phyloP scores from a whole-genome alignment of 2,797 vertebrate genomes.

The Xyrichtys novacula region DNA sequence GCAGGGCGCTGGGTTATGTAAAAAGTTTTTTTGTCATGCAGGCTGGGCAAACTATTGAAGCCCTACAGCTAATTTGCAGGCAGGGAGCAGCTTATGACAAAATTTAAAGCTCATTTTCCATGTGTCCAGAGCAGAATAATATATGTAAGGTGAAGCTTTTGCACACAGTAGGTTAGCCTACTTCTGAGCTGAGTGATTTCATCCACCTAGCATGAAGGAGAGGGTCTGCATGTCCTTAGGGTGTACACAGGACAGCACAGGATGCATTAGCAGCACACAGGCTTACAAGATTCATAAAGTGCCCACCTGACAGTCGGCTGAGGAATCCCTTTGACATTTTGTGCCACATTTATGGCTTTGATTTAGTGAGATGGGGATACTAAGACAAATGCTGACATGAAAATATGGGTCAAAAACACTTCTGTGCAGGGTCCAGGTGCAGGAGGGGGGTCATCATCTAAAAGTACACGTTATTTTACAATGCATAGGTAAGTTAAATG shows the following conservation, averaged over 20 bases:
- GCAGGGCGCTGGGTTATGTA: slow-evolving; percentile 38
- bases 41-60: slow-evolving; percentile 1
- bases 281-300: slow-evolving; percentile 68
- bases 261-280: slow-evolving; percentile 70
- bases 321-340: slow-evolving; percentile 57
- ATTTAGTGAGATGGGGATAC: slow-evolving; percentile 28
- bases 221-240: slow-evolving; percentile 59
- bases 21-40: slow-evolving; percentile 41
- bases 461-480: background rate
- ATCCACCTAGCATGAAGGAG: slow-evolving; percentile 60
- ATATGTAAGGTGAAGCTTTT: slow-evolving; percentile 20
- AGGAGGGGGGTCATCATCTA: background rate
- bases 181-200: slow-evolving; percentile 57
- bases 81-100: slow-evolving; percentile 36
- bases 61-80: slow-evolving; percentile 32
- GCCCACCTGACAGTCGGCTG: slow-evolving; percentile 60
- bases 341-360: slow-evolving; percentile 34
- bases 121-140: slow-evolving; percentile 1
- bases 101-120: slow-evolving; percentile 30
- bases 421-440: background rate
- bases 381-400: slow-evolving; percentile 1
- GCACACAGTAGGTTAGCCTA: slow-evolving; percentile 50
- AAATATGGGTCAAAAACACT: background rate
- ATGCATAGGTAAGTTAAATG: background rate
- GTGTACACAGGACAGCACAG: slow-evolving; percentile 50